Evolutionary conservation across 2,113 vertebrate genomes (phyloP), one percentile per base, ranked within the genome.

Genomic region (Serinus canaria): DNA sequence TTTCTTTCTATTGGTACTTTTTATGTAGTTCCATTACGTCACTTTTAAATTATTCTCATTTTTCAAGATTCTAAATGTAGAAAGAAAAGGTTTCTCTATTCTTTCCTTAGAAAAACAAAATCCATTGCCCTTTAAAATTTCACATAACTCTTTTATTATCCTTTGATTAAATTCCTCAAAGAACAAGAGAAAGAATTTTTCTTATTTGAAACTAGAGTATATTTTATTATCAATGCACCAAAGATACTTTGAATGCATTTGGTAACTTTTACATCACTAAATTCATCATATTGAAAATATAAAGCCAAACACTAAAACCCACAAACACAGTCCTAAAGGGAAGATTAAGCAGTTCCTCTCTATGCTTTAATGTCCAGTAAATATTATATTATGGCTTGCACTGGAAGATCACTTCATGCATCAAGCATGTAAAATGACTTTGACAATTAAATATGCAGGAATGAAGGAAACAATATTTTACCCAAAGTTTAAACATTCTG

Each of bases 1-100:
- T 5, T 58, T 5, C 14, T 79, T 70, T 43, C n/a, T 83, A 10
- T 17, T 21, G 3, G 4, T 1, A 17, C 6, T 49, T 74, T 59
- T 33, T 33, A 63, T 18, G 7, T 2, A 1, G 24, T 58, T 67
- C 12, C 2, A 53, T 41, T 17, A 41, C 0, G 2, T 13, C 52
- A 35, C 24, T 60, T 41, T 7, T 60, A 58, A 77, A 77, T 21
- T 2, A 43, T 75, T 66, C 66, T 6, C 6, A 41, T 4, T 8
- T 72, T 73, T 37, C 20, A 68, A 75, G 10, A 20, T 41, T n/a
- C 10, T 59, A 64, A 52, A 56, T 19, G 11, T 18, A 33, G 41
- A 77, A 74, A 13, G 14, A 58, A 19, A 82, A 13, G 11, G 3
- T 7, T 35, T 46, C 19, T 58, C 33, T 19, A 27, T 24, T 44